phyloP scores from a whole-genome alignment of 2,113 vertebrate species.

The Entelurus aequoreus region DNA sequence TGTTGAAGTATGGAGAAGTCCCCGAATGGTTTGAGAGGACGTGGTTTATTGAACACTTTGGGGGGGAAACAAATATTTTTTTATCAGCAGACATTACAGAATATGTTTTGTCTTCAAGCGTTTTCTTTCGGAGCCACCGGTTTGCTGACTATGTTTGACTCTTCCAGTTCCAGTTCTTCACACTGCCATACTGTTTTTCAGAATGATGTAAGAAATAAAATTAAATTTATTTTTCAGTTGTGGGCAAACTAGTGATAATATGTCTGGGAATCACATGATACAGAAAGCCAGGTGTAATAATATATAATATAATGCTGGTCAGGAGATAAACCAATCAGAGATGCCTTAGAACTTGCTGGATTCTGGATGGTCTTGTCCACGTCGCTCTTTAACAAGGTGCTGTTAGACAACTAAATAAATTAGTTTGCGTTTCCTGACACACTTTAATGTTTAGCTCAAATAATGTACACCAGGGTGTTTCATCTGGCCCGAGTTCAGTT shows the following conservation, averaged over 20 bases:
- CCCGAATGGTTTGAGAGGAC: constrained; percentile 1
- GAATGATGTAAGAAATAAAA: constrained; percentile 22
- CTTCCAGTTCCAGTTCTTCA: constrained; percentile 3
- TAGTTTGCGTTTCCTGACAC: not conserved
- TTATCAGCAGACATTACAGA: constrained; percentile 18
- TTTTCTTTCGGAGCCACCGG: constrained; percentile 9
- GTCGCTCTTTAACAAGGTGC: not conserved
- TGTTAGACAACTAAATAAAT: not conserved
- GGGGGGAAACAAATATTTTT: constrained; percentile 27
- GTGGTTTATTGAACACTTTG: constrained; percentile 6
- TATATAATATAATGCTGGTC: not conserved
- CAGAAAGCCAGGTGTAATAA: not conserved
- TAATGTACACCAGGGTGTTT: not conserved
- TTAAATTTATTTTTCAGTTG: not conserved
- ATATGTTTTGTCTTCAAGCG: constrained; percentile 15
- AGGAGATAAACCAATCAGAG: not conserved
- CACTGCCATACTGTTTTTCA: constrained; percentile 26
- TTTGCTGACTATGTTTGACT: constrained; percentile 20
- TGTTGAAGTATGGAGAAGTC: constrained; percentile 3
- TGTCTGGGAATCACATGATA: not conserved
- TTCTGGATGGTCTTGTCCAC: not conserved
- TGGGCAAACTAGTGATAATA: constrained; percentile 8
- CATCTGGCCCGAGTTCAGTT: not conserved
- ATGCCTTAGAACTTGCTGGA: not conserved
- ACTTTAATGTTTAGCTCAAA: not conserved